A percentile compares a stretch with the other conserved stretches of the same genome.
Conservation (phyloP, 2,888 invertebrate genomes). For the Oscheius sp. region DNA sequence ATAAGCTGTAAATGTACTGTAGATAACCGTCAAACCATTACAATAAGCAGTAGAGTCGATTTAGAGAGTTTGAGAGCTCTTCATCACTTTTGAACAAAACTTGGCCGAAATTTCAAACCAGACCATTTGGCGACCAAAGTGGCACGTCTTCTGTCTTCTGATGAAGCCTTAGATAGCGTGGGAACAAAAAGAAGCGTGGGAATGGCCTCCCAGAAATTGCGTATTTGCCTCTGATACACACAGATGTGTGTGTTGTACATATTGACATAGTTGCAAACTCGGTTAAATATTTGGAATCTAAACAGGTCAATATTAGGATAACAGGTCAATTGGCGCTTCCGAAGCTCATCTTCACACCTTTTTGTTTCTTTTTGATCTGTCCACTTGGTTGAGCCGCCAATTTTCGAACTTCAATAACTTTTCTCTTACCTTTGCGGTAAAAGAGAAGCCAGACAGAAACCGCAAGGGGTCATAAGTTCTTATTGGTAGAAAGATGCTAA, state of each 20-base stretch:
- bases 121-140: too few relatives aligned
- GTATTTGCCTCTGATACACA: constrained; percentile 37
- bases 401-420: too few relatives aligned
- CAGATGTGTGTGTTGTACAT: constrained; percentile 36
- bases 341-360: constrained; percentile 17
- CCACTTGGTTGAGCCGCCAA: too few relatives aligned
- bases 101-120: too few relatives aligned
- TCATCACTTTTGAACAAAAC: too few relatives aligned
- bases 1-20: too few relatives aligned
- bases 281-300: constrained; percentile 42
- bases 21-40: too few relatives aligned
- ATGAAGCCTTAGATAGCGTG: constrained; percentile 19
- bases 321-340: constrained; percentile 23
- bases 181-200: constrained; percentile 33
- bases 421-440: too few relatives aligned
- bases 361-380: constrained; percentile 1
- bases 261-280: constrained; percentile 40
- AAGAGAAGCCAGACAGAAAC: too few relatives aligned
- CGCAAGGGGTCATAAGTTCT: too few relatives aligned
- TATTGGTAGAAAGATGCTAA: neutral
- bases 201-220: constrained; percentile 29
- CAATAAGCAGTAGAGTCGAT: too few relatives aligned
- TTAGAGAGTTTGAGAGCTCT: too few relatives aligned
- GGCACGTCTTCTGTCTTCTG: neutral
- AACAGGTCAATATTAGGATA: constrained; percentile 34